Percentiles rank a stretch among this genome's conserved stretches.
These are phyloP conservation scores for Paraescarpia echinospica DNA, from an alignment of 1,140 invertebrate species.

Conservation along the genomic window DNA sequence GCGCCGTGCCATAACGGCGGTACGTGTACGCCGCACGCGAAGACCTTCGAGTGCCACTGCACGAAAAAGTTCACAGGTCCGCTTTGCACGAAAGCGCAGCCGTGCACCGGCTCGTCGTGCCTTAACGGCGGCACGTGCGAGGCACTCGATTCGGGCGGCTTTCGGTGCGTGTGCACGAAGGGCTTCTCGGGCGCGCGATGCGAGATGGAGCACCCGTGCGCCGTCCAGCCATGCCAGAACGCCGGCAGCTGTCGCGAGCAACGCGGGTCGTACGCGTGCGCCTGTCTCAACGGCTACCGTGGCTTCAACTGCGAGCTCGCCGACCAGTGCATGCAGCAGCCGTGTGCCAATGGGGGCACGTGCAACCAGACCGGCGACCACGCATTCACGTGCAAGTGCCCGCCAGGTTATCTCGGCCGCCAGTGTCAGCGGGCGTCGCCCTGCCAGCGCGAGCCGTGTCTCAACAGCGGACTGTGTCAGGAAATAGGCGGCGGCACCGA, in stretches of 20 bases:
- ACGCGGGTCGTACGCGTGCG: background rate
- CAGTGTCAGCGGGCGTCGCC: conserved; percentile 75
- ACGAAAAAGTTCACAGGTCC: background rate
- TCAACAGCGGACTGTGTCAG: conserved; percentile 74
- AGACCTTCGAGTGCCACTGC: background rate
- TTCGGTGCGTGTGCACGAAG: conserved; percentile 8
- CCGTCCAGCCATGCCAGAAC: conserved; percentile 17
- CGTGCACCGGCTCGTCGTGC: background rate
- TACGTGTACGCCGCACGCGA: background rate
- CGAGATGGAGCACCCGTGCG: conserved; percentile 6
- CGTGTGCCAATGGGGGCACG: conserved; percentile 77
- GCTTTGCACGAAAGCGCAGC: background rate
- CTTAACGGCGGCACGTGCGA: background rate
- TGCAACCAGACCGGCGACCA: conserved; percentile 73
- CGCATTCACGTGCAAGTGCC: background rate
- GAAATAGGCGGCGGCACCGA: conserved; percentile 67
- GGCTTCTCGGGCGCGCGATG: conserved; percentile 13
- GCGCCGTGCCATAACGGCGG: background rate
- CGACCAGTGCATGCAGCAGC: conserved; percentile 86
- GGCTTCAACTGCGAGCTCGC: conserved; percentile 64
- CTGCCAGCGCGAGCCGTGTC: conserved; percentile 85
- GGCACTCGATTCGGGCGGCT: background rate
- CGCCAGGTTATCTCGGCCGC: background rate
- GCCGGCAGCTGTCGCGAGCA: background rate
- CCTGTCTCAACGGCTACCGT: background rate